phyloP scores from a whole-genome alignment of 2,113 vertebrate genomes.

The Chaetorhynchus papuensis region DNA sequence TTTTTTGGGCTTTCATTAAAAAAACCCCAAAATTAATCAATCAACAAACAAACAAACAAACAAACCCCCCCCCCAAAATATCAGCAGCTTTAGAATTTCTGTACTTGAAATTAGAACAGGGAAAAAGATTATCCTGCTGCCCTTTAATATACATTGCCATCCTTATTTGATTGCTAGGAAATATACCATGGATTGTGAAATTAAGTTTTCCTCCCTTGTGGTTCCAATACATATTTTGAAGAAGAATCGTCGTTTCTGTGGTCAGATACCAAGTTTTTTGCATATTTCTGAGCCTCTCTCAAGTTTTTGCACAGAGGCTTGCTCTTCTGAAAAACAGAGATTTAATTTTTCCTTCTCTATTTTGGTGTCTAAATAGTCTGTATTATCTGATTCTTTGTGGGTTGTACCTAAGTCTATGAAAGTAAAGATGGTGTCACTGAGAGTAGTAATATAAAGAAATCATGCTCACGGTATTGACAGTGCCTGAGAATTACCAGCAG shows the following conservation, averaged over 20 bases:
- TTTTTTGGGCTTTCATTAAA: background rate
- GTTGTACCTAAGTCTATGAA: background rate
- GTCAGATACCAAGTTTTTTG: background rate
- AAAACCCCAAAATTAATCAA: background rate
- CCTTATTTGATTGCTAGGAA: background rate
- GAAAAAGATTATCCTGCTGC: background rate
- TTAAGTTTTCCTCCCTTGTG: background rate
- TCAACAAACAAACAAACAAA: too few species aligned
- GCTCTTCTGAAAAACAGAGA: background rate
- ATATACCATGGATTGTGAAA: background rate
- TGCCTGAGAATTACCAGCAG: background rate
- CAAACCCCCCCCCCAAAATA: fast-evolving
- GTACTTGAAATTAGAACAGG: background rate
- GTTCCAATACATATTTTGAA: background rate
- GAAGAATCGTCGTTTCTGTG: background rate
- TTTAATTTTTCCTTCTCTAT: background rate
- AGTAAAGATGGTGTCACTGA: background rate
- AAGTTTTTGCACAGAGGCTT: background rate
- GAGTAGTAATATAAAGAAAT: background rate
- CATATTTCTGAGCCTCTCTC: background rate
- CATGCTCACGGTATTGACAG: background rate
- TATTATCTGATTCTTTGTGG: background rate
- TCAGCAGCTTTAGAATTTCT: background rate
- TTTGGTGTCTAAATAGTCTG: background rate
- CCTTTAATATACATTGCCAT: background rate